Base-by-base conservation (phyloP, 2,113 vertebrate species). In the Antigone vipio region DNA sequence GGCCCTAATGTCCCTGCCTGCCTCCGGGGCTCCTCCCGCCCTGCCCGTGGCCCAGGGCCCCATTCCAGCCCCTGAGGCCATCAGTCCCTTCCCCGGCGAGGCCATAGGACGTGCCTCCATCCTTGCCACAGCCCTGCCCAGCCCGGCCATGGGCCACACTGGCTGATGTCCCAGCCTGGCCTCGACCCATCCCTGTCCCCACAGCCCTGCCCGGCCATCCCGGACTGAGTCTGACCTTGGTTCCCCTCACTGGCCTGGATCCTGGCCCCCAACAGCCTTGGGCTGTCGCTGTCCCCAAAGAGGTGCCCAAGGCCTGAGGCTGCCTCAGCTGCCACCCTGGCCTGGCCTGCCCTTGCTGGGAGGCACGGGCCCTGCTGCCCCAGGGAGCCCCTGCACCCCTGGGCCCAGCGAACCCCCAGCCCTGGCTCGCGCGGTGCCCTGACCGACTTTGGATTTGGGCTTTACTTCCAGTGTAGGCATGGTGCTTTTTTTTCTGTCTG, bases 21-120 rank as follows among this genome's bases (percentile, higher is more conserved):
- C 1, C 15, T 21, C 23, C 0, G 0, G 27, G 4, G 2, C 1
- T 80, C 2, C 8, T 6, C 21, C 3, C 2, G 2, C 11, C 29
- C 12, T 73, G 17, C 19, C 29, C 6, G 16, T 0, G 0, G 19
- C 23, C 18, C 23, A 79, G 49, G 38, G 35, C 7, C 15, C 6
- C 20, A 15, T 47, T 71, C 20, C 56, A 62, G 30, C 4, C 29
- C 8, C 30, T 0, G 0, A 22, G 30, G 13, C 12, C 8, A 2
- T 11, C 52, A 42, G 5, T 13, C 1, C 8, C 22, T 73, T 15
- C 8, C 32, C 59, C 44, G 52, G 32, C 6, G n/a, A 53, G 15
- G 24, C 27, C 4, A 2, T 13, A 67, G 52, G 53, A 53, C 4
- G 2, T 9, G 0, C 14, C 14, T 42, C 35, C 23, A 66, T 30